Evolutionary conservation across 2,113 vertebrate genomes (phyloP), one percentile per base, ranked within the genome.

Genomic region (Pogonocichla stellata): DNA sequence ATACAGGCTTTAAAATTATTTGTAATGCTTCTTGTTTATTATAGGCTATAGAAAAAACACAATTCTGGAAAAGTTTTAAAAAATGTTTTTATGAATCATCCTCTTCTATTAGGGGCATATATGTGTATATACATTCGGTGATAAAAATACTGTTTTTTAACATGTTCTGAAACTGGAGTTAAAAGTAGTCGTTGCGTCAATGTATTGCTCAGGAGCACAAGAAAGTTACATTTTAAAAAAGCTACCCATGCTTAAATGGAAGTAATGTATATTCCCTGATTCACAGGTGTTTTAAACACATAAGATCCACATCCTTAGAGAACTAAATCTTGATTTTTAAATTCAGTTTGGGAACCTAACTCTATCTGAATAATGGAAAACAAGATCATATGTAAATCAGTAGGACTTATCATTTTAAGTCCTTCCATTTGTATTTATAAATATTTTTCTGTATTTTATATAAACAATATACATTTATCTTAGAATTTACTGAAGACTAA

Each of bases 61-160:
- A 80, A 22, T 12, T 69, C 2, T 2, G 43, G 5, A 3, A 42
- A 17, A 31, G 5, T 56, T 86, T 71, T 43, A 6, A 4, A 29
- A 31, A 8, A 70, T 19, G 10, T 5, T 72, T 50, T 79, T 40
- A 31, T 24, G 33, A 42, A 40, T 71, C 9, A 4, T 22, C 6
- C 10, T 66, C 4, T 60, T 66, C 34, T 60, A 0, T 28, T 28
- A 8, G 72, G 38, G 0, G 0, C 14, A 6, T 6, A 2, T 61
- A 25, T 28, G 40, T 61, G 6, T 82, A 18, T 57, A 9, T 40
- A 19, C 8, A 14, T 43, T 91, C 28, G n/a, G 26, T 13, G 22
- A 33, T 45, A 77, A 79, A 85, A 85, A 19, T 38, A 38, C 17
- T 50, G 10, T 62, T 86, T 88, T 45, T 22, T 71, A 11, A 17